Percentiles rank a stretch among this genome's conserved stretches.
These are phyloP conservation scores for Lasioglossum calceatum DNA, from an alignment of 2,888 invertebrate genomes.

Conservation along the genomic window DNA sequence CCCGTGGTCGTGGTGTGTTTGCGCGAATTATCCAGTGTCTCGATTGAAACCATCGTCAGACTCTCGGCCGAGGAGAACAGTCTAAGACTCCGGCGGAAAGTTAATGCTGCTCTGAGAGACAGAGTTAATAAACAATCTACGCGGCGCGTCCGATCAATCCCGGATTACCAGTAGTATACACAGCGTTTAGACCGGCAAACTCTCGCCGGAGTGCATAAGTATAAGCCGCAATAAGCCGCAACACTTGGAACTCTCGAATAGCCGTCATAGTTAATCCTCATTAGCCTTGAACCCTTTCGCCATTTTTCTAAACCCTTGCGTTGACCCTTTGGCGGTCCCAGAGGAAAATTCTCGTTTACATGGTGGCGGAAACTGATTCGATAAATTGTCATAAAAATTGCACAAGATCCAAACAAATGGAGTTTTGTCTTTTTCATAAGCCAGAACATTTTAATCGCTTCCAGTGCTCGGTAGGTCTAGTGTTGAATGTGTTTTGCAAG, in stretches of 20 bases:
- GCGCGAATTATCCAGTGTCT: background rate
- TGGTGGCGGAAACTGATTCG: too few species aligned
- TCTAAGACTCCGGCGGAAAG: background rate
- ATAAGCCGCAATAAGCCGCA: slow-evolving; percentile 13
- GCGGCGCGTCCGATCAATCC: slow-evolving; percentile 4
- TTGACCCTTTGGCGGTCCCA: background rate
- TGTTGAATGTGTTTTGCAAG: too few species aligned
- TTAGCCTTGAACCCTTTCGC: background rate
- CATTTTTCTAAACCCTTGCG: background rate
- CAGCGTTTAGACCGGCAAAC: slow-evolving; percentile 29
- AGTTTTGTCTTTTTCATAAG: too few species aligned
- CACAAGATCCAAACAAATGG: too few species aligned
- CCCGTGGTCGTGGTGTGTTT: background rate
- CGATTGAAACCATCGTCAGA: background rate
- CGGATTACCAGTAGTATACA: slow-evolving; percentile 25
- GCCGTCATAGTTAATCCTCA: slow-evolving; percentile 19
- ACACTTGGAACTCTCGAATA: slow-evolving; percentile 6
- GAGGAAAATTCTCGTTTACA: too few species aligned
- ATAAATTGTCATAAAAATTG: too few species aligned
- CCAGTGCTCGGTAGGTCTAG: too few species aligned
- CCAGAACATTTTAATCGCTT: too few species aligned
- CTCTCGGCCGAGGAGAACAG: background rate
- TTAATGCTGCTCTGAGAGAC: background rate
- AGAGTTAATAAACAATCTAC: slow-evolving; percentile 27
- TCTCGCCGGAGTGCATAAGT: slow-evolving; percentile 7